These are phyloP conservation scores for Neolamprologus toae DNA, from an alignment of 2,113 vertebrate species.

Conservation along the genomic window DNA sequence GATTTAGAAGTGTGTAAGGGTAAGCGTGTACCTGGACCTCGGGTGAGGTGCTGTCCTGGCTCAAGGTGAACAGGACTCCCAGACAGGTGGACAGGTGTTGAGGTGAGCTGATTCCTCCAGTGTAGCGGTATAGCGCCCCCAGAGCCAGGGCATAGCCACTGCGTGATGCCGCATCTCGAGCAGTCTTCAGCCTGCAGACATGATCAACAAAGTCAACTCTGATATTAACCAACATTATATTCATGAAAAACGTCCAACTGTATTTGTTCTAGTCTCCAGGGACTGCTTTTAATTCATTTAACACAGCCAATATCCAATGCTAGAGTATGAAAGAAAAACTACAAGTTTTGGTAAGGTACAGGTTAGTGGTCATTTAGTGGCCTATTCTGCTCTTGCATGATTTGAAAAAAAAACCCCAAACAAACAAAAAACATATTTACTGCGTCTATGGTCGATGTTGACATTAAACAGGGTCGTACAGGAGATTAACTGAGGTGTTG, in stretches of 20 bases:
- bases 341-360: neutral
- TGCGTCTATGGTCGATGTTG: neutral
- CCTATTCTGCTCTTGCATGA: neutral
- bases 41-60: conserved; percentile 92
- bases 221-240: neutral
- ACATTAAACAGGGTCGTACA: neutral
- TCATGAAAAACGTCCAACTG: neutral
- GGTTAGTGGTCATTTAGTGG: neutral
- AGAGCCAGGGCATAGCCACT: conserved; percentile 85
- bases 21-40: conserved; percentile 82
- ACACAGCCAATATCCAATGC: neutral
- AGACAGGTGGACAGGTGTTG: conserved; percentile 85
- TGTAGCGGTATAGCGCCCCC: conserved; percentile 82
- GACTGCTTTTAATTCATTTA: neutral
- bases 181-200: conserved; percentile 77
- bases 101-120: conserved; percentile 80
- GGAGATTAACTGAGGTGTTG: neutral
- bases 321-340: neutral
- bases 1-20: neutral
- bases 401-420: accelerated
- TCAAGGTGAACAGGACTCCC: conserved; percentile 86
- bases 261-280: neutral
- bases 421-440: neutral
- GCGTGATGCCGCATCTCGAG: conserved; percentile 84
- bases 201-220: neutral